A percentile compares a stretch with the other conserved stretches of the same genome.
phyloP scores from a whole-genome alignment of 2,113 vertebrate genomes.

The Mastomys coucha region DNA sequence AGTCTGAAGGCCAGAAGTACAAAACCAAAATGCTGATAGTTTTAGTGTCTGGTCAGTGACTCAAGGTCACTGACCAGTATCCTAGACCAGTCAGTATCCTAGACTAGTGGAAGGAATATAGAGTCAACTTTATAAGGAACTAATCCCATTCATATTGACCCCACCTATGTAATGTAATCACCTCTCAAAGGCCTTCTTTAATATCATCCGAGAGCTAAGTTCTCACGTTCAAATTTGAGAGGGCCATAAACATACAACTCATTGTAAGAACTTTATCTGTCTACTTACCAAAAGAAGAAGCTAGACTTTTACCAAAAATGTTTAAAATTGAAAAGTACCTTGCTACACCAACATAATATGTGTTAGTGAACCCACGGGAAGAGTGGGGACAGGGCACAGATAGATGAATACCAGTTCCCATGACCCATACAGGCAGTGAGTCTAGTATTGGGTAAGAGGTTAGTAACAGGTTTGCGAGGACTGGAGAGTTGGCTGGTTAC shows the following conservation, averaged over 20 bases:
- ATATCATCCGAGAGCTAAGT: not conserved
- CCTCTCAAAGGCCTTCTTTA: not conserved
- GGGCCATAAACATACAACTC: too few relatives aligned
- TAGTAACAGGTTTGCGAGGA: not conserved
- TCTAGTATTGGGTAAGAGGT: not conserved
- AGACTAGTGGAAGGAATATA: not conserved
- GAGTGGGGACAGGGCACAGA: too few relatives aligned
- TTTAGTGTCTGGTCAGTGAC: not conserved
- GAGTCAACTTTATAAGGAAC: not conserved
- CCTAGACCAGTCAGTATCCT: too few relatives aligned
- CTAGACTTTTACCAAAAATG: not conserved
- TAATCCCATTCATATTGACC: not conserved
- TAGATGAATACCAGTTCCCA: accelerated
- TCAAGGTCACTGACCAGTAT: accelerated
- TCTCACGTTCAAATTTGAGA: not conserved
- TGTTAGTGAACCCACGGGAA: not conserved
- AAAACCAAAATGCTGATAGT: not conserved
- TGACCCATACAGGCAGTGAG: accelerated
- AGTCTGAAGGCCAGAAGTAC: not conserved
- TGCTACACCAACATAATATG: accelerated
- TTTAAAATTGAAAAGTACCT: not conserved
- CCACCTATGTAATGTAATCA: not conserved
- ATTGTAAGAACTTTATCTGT: not conserved
- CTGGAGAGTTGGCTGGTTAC: not conserved
- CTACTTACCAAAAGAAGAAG: not conserved